Evolutionary conservation across 2,888 invertebrate genomes (phyloP).

Genomic region (Congeria kusceri): DNA sequence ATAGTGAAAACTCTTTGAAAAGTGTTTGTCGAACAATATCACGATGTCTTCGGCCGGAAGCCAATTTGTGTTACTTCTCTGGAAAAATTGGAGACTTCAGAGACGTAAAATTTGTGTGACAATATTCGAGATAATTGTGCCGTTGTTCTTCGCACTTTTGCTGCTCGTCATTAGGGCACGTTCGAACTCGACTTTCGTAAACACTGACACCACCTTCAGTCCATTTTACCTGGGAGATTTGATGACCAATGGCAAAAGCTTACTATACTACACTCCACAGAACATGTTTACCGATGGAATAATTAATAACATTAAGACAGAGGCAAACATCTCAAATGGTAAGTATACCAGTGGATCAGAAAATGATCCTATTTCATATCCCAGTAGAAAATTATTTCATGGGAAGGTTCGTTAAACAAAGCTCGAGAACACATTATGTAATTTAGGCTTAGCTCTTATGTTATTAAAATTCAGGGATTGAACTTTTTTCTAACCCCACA

Average conservation of each 20-base stretch:
- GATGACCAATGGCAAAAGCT: slow-evolving; percentile 13
- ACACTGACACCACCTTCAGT: slow-evolving; percentile 32
- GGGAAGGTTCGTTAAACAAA: no score
- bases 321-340: slow-evolving; percentile 31
- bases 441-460: no score
- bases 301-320: slow-evolving; percentile 22
- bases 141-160: slow-evolving; percentile 71
- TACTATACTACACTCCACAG: slow-evolving; percentile 50
- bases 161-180: slow-evolving; percentile 64
- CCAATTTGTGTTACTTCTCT: slow-evolving; percentile 75
- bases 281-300: slow-evolving; percentile 39
- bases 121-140: slow-evolving; percentile 75
- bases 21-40: neutral
- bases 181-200: slow-evolving; percentile 42
- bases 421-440: no score
- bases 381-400: no score
- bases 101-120: slow-evolving; percentile 71
- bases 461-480: no score
- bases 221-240: slow-evolving; percentile 12
- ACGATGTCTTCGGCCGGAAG: slow-evolving; percentile 57
- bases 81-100: slow-evolving; percentile 78
- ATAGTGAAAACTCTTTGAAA: no score
- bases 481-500: no score
- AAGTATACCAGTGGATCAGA: slow-evolving; percentile 18
- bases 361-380: no score